phyloP scores from a whole-genome alignment of 35 echinoderm and acorn worm species.

The Chiridota heheva region DNA sequence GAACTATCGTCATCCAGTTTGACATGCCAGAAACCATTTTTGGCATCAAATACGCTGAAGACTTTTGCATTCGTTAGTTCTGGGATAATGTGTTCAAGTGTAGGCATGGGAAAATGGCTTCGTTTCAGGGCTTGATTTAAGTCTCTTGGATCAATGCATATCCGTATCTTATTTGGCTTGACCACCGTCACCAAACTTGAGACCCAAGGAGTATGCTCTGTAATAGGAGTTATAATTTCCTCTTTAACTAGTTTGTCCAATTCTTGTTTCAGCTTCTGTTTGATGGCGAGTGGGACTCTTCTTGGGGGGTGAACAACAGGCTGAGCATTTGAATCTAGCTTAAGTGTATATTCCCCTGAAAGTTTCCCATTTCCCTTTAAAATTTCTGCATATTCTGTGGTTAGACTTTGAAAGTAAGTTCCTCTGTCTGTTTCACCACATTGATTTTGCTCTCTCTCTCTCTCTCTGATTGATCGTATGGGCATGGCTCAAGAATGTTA shows the following conservation, averaged over 20 bases:
- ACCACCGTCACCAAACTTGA: conserved; percentile 24
- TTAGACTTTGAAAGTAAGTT: conserved; percentile 19
- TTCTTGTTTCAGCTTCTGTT: conserved; percentile 48
- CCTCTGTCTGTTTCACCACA: no score
- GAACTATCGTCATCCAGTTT: conserved; percentile 24
- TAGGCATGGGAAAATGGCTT: conserved; percentile 32
- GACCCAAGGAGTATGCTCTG: conserved; percentile 30
- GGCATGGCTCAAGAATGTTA: conserved; percentile 35
- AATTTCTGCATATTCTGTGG: conserved; percentile 36
- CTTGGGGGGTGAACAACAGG: conserved; percentile 70
- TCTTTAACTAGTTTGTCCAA: conserved; percentile 42
- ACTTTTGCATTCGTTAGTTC: conserved; percentile 34
- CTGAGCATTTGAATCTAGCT: conserved; percentile 29
- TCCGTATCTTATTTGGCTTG: conserved; percentile 18
- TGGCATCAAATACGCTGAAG: conserved; percentile 35
- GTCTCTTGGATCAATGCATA: conserved; percentile 27
- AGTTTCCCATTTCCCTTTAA: conserved; percentile 68
- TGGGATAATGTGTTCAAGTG: conserved; percentile 24
- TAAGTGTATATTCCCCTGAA: conserved; percentile 44
- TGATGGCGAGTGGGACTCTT: conserved; percentile 53
- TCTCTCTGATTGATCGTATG: not conserved
- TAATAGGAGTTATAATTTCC: conserved; percentile 46
- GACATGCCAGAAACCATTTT: conserved; percentile 46
- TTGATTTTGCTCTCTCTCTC: not conserved
- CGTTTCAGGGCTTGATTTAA: conserved; percentile 27